Evolutionary conservation across 2,113 vertebrate genomes (phyloP), one percentile per base, ranked within the genome.

Genomic region (Psettodes erumei): DNA sequence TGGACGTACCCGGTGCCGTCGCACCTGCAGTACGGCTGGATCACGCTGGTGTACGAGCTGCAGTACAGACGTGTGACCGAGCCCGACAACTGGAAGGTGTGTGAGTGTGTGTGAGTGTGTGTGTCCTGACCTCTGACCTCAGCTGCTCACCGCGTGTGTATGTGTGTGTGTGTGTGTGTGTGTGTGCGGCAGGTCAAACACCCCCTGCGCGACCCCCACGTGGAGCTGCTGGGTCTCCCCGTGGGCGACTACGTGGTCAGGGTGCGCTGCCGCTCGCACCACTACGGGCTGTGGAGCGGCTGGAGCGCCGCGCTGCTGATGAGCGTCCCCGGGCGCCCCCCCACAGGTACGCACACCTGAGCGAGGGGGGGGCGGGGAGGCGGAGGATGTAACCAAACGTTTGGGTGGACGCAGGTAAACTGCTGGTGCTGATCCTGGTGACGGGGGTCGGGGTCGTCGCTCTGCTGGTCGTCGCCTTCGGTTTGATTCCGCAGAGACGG

Each of bases 41-140:
- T 95, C 80, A 95, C 94, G 0, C 93, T 95, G 43, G 38, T 86
- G 40, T 92, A 93, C 27, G 93, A 95, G 86, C 89, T 95, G 53
- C 92, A 93, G 68, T 95, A 92, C 90, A 37, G 92, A 30, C 71
- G 61, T 0, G 15, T 90, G 0, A 53, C 63, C 0, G 87, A 93
- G 54, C 79, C 89, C 1, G 65, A 78, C 65, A 81, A 71, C 76
- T 94, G 93, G 92, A 93, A 93, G 91, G 92, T 93, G 50, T 5
- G 2, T 12, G 23, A 27, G 50, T 45, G 42, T 15, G 3, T 2
- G 15, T 18, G 3, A 19, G 13, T n/a, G n/a, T n/a, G n/a, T n/a
- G n/a, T n/a, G n/a, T n/a, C n/a, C n/a, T n/a, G n/a, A n/a, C n/a
- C n/a, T n/a, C n/a, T n/a, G n/a, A n/a, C n/a, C n/a, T n/a, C n/a